A percentile compares a stretch with the other conserved stretches of the same genome.
Evolutionary conservation across 2,113 vertebrate species (phyloP).

Genomic region (Stegostoma tigrinum): DNA sequence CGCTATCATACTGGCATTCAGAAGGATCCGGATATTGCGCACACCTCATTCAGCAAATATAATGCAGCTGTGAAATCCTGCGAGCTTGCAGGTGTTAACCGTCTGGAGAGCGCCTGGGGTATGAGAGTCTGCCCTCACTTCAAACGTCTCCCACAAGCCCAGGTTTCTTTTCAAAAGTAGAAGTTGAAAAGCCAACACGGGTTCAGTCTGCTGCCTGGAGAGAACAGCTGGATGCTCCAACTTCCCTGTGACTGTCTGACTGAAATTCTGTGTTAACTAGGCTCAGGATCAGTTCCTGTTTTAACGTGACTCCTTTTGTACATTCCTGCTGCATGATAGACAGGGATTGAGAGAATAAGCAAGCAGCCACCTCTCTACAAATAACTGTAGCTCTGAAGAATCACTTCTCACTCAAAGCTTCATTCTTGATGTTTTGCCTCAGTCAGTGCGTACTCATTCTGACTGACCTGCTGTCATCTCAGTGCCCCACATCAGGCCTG

Average conservation of each 20-base stretch:
- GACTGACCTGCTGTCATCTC: neutral
- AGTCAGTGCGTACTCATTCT: neutral
- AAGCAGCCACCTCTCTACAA: neutral
- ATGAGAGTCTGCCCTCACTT: neutral
- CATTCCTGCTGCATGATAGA: neutral
- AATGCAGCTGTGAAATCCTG: neutral
- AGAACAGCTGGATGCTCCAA: neutral
- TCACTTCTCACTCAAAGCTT: neutral
- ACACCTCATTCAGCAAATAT: neutral
- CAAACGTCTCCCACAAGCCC: neutral
- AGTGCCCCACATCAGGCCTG: neutral
- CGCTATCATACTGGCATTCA: neutral
- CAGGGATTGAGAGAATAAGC: neutral
- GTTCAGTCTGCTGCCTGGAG: neutral
- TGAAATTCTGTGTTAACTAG: neutral
- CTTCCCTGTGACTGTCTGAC: no score
- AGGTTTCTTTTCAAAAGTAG: neutral
- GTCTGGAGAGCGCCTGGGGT: neutral
- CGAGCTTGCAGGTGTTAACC: neutral
- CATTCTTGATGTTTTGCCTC: neutral
- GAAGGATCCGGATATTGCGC: neutral
- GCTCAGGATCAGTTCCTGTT: neutral
- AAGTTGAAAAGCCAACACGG: neutral
- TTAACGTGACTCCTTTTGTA: no score
- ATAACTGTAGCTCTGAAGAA: neutral